These are phyloP conservation scores for Papilio glaucus DNA, from an alignment of 1,140 invertebrate species.

Conservation along the genomic window DNA sequence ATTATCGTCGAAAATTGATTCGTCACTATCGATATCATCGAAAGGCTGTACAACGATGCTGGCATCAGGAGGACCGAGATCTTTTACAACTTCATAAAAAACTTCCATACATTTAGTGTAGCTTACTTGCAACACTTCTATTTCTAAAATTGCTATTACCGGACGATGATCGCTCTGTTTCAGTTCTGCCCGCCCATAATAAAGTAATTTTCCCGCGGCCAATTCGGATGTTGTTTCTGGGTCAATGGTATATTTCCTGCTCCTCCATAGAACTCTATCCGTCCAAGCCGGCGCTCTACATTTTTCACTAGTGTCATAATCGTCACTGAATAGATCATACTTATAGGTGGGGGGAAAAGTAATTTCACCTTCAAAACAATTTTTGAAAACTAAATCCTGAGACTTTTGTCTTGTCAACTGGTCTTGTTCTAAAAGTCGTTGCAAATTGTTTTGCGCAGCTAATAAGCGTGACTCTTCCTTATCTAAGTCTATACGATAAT, in stretches of 20 bases:
- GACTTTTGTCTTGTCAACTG: conserved; percentile 94
- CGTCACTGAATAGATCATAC: conserved; percentile 99
- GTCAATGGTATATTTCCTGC: conserved; percentile 89
- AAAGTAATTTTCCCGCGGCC: conserved; percentile 91
- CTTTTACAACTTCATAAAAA: conserved; percentile 93
- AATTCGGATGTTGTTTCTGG: conserved; percentile 86
- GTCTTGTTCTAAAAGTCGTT: conserved; percentile 92
- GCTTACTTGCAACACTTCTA: conserved; percentile 92
- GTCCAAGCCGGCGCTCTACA: conserved; percentile 98
- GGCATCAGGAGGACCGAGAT: conserved; percentile 97
- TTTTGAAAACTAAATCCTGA: conserved; percentile 95
- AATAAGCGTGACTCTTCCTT: conserved; percentile 97
- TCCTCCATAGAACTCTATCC: conserved; percentile 96
- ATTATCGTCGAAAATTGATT: conserved; percentile 86
- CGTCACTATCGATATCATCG: conserved; percentile 77
- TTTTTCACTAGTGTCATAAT: conserved; percentile 99
- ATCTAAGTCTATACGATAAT: conserved; percentile 98
- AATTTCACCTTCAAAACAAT: conserved; percentile 96
- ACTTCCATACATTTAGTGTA: conserved; percentile 88
- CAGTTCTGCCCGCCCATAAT: conserved; percentile 96
- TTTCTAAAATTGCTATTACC: conserved; percentile 94
- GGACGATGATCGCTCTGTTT: conserved; percentile 99
- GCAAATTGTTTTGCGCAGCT: conserved; percentile 91
- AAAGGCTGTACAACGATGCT: conserved; percentile 92
- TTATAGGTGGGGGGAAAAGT: conserved; percentile 99